Percentiles rank a stretch among this genome's conserved stretches.
phyloP scores from a whole-genome alignment of 2,797 vertebrate species.

The Enteromius anoplus region DNA sequence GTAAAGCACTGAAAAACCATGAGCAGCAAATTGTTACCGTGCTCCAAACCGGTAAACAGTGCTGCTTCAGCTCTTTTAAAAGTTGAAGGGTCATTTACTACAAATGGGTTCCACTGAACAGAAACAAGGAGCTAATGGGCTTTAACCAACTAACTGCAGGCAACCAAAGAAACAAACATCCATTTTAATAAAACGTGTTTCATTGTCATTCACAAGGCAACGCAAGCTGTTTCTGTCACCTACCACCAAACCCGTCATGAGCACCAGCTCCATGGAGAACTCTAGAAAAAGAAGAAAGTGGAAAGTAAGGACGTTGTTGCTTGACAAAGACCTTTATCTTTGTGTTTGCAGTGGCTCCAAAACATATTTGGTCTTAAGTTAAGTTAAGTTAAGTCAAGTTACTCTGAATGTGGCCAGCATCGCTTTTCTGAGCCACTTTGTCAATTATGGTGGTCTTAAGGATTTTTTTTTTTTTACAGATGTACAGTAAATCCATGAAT shows the following conservation, averaged over 20 bases:
- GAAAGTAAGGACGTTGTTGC: neutral
- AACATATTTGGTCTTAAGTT: neutral
- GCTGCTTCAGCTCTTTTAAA: constrained; percentile 22
- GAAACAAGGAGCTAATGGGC: constrained; percentile 32
- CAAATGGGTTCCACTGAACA: constrained; percentile 26
- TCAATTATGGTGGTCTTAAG: neutral
- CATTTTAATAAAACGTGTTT: constrained; percentile 9
- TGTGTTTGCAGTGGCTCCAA: neutral
- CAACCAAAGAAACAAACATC: neutral
- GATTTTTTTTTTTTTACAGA: neutral
- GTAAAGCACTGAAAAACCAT: neutral
- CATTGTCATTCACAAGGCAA: constrained; percentile 22
- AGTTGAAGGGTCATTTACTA: constrained; percentile 17
- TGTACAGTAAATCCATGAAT: neutral
- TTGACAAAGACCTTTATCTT: too few species aligned
- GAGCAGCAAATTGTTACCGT: neutral
- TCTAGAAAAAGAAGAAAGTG: constrained; percentile 7
- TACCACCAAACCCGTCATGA: constrained; percentile 42
- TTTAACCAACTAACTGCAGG: constrained; percentile 19
- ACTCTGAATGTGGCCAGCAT: neutral
- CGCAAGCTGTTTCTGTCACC: neutral
- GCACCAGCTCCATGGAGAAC: constrained; percentile 26
- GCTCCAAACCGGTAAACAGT: constrained; percentile 2
- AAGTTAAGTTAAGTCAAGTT: neutral
- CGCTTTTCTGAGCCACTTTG: neutral